Percentiles rank a stretch among this genome's conserved stretches.
phyloP scores from a whole-genome alignment of 2,797 vertebrate species.

The Sciurus carolinensis region DNA sequence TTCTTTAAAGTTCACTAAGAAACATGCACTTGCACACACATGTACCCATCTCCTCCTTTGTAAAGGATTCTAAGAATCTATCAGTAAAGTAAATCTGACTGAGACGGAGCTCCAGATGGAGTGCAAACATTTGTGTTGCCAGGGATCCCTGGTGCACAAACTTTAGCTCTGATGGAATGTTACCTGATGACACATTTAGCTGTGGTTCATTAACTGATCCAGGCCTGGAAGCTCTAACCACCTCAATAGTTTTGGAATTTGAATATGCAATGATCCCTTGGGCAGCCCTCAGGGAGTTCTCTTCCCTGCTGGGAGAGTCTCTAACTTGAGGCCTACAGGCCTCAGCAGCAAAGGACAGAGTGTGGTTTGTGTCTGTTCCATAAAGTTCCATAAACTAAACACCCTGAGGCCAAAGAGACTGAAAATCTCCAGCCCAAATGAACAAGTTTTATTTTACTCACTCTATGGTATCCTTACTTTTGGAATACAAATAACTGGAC shows the following conservation, averaged over 20 bases:
- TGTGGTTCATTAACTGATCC: slow-evolving; percentile 5
- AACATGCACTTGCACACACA: background rate
- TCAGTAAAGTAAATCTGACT: slow-evolving; percentile 40
- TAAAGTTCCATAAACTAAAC: slow-evolving; percentile 26
- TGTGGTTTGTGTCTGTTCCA: background rate
- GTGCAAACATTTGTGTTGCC: background rate
- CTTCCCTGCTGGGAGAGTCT: background rate
- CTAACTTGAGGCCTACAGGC: background rate
- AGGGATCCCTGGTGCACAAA: slow-evolving; percentile 30
- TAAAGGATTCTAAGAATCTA: slow-evolving; percentile 29
- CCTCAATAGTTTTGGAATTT: slow-evolving; percentile 45
- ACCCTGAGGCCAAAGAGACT: background rate
- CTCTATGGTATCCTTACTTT: background rate
- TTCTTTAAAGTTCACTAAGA: slow-evolving; percentile 38
- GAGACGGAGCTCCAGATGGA: background rate
- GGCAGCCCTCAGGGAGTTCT: background rate
- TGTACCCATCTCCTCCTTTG: background rate
- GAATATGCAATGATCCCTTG: slow-evolving; percentile 22
- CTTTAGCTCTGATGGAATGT: background rate
- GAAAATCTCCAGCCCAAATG: background rate
- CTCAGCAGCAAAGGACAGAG: background rate
- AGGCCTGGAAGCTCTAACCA: slow-evolving; percentile 26
- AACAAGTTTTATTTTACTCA: background rate
- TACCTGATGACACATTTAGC: slow-evolving; percentile 51
- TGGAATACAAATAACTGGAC: slow-evolving; percentile 43